Evolutionary conservation across 35 echinoderm and acorn worm species (phyloP).

Genomic region (Chiridota heheva): DNA sequence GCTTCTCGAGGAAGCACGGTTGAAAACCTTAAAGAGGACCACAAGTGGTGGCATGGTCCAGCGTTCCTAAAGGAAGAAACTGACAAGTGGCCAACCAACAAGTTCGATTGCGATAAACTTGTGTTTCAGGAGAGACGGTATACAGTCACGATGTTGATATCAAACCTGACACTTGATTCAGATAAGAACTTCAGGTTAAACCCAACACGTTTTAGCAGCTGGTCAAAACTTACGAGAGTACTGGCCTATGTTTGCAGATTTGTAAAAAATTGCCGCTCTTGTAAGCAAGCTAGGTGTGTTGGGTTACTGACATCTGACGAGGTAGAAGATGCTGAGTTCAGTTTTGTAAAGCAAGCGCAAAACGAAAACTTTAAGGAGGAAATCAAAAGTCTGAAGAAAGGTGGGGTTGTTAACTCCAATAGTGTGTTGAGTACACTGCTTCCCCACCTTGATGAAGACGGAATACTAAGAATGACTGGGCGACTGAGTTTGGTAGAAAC

Average conservation of each 20-base stretch:
- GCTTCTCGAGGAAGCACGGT: background rate
- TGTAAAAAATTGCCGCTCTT: slow-evolving; percentile 7
- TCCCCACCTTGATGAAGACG: slow-evolving; percentile 18
- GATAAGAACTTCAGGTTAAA: background rate
- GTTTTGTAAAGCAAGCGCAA: slow-evolving; percentile 6
- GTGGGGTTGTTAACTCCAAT: slow-evolving; percentile 3
- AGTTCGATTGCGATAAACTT: too few relatives aligned
- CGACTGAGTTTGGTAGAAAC: slow-evolving; percentile 31
- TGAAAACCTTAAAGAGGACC: background rate
- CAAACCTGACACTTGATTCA: background rate
- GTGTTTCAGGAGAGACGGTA: too few relatives aligned
- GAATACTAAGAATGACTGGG: slow-evolving; percentile 17
- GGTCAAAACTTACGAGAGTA: slow-evolving; percentile 24
- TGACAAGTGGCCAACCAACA: background rate
- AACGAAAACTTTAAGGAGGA: background rate
- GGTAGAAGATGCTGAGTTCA: background rate
- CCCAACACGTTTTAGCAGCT: slow-evolving; percentile 8
- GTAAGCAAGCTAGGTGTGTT: background rate
- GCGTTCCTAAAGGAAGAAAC: background rate
- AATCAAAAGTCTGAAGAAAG: background rate
- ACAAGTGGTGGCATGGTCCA: background rate
- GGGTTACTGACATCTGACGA: background rate
- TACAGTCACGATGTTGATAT: slow-evolving; percentile 12
- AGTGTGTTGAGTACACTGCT: slow-evolving; percentile 8
- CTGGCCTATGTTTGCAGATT: slow-evolving; percentile 15